Conservation (phyloP, 2,113 vertebrate species). For the Sialia sialis region DNA sequence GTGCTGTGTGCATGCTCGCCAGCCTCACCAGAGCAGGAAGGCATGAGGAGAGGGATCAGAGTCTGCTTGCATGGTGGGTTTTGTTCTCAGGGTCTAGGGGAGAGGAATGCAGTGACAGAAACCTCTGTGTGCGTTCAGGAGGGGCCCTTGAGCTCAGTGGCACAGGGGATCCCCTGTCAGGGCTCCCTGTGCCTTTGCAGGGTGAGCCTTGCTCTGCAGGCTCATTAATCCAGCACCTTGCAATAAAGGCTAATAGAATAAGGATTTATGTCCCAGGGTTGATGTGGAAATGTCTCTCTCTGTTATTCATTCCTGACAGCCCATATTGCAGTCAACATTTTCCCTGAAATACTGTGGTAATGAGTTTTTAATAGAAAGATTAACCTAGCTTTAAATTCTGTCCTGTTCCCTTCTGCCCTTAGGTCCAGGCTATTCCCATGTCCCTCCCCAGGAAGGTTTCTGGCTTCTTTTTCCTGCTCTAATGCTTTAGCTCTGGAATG, state of each 20-base stretch:
- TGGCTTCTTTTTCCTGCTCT: background rate
- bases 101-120: background rate
- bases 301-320: conserved; percentile 64
- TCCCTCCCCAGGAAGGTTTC: background rate
- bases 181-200: background rate
- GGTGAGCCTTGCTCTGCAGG: background rate
- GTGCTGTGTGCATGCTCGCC: accelerated
- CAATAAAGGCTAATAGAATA: conserved; percentile 73
- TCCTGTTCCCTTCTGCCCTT: background rate
- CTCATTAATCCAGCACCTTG: conserved; percentile 57
- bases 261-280: conserved; percentile 64
- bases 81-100: background rate
- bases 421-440: background rate
- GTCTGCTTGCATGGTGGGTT: background rate
- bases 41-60: accelerated
- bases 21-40: background rate
- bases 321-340: conserved; percentile 32
- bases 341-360: background rate
- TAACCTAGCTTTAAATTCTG: background rate
- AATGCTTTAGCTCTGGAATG: background rate
- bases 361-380: conserved; percentile 55
- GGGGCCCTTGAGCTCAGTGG: background rate
- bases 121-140: accelerated
- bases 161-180: background rate
- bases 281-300: conserved; percentile 72